These are phyloP conservation scores for Phortica variegata DNA, from an alignment of 1,140 invertebrate species.

Conservation along the genomic window DNA sequence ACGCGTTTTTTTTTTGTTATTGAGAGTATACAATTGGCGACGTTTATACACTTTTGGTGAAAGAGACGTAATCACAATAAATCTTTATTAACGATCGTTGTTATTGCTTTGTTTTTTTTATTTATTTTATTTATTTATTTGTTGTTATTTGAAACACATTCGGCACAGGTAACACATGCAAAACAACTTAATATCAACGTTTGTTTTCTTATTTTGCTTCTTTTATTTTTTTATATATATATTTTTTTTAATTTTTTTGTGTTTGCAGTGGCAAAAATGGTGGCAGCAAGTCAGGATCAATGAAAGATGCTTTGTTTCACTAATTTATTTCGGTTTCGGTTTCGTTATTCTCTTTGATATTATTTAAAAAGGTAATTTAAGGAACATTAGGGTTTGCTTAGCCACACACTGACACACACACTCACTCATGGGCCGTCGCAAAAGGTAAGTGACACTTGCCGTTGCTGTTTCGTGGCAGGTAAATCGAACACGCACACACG, in stretches of 20 bases:
- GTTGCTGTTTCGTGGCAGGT: no score
- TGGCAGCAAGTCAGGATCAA: no score
- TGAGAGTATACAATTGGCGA: no score
- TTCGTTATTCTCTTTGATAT: no score
- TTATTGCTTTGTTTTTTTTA: conserved; percentile 8
- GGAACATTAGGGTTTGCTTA: conserved; percentile 45
- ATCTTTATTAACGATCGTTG: conserved; percentile 13
- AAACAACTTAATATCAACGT: conserved; percentile 1
- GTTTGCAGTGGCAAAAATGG: no score
- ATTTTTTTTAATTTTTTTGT: conserved; percentile 8
- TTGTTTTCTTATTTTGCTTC: conserved; percentile 2
- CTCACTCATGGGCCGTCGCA: conserved; percentile 9
- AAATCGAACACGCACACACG: not conserved
- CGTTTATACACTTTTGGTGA: no score
- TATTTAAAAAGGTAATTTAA: conserved; percentile 42
- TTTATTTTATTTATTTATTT: not conserved
- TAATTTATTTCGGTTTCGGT: conserved; percentile 28
- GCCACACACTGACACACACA: conserved; percentile 12
- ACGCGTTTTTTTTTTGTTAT: conserved; percentile 1
- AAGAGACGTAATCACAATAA: no score
- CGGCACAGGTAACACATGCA: not conserved
- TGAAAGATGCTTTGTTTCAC: no score
- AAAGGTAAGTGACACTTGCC: not conserved
- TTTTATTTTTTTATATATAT: conserved; percentile 6
- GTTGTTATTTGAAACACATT: not conserved